These are phyloP conservation scores for Creontiades dilutus DNA, from an alignment of 2,888 invertebrate species.

Conservation along the genomic window DNA sequence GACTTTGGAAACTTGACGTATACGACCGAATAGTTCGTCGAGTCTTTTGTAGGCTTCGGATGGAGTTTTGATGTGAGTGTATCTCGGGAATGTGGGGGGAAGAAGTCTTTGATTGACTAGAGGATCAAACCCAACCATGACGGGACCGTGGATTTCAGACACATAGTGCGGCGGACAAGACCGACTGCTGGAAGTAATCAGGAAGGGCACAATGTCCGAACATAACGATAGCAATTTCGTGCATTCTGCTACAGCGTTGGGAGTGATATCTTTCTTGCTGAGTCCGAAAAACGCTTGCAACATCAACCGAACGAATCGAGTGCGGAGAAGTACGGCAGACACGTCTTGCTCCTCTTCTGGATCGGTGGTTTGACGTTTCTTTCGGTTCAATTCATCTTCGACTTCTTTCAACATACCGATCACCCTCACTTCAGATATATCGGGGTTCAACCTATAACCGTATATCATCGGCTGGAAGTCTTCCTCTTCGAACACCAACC, in stretches of 20 bases:
- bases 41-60: slow-evolving; percentile 89
- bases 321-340: slow-evolving; percentile 86
- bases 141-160: slow-evolving; percentile 74
- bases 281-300: slow-evolving; percentile 83
- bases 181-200: slow-evolving; percentile 73
- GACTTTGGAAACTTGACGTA: slow-evolving; percentile 90
- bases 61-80: slow-evolving; percentile 91
- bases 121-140: slow-evolving; percentile 94
- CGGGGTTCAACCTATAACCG: slow-evolving; percentile 90
- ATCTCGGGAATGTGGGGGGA: slow-evolving; percentile 98
- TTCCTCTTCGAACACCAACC: slow-evolving; percentile 95
- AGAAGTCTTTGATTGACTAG: slow-evolving; percentile 95
- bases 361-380: slow-evolving; percentile 80
- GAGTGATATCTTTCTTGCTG: slow-evolving; percentile 82
- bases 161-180: slow-evolving; percentile 75
- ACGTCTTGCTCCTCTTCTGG: slow-evolving; percentile 80
- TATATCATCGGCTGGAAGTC: slow-evolving; percentile 97
- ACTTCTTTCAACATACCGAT: slow-evolving; percentile 91
- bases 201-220: slow-evolving; percentile 86
- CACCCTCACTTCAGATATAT: slow-evolving; percentile 89
- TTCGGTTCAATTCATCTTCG: slow-evolving; percentile 92
- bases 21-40: slow-evolving; percentile 88
- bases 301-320: slow-evolving; percentile 92
- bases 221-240: slow-evolving; percentile 90
- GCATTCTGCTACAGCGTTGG: slow-evolving; percentile 84